phyloP scores from a whole-genome alignment of 2,888 invertebrate genomes.

The Nowickia ferox region DNA sequence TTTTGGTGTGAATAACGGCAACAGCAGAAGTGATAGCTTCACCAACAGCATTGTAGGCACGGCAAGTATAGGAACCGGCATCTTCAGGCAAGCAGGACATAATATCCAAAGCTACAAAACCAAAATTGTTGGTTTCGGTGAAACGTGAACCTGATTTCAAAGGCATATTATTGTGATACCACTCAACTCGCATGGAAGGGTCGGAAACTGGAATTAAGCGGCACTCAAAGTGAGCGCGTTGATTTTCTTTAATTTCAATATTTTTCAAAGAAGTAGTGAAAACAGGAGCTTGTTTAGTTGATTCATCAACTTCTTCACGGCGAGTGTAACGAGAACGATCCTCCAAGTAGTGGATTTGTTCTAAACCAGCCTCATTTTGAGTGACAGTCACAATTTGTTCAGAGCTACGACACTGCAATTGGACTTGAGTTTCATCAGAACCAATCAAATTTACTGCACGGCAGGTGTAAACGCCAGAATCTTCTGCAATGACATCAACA shows the following conservation, averaged over 20 bases:
- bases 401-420: constrained; percentile 88
- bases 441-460: constrained; percentile 96
- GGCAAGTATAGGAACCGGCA: constrained; percentile 96
- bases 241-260: constrained; percentile 96
- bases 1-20: constrained; percentile 91
- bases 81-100: constrained; percentile 98
- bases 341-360: constrained; percentile 95
- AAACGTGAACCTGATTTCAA: constrained; percentile 97
- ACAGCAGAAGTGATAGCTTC: constrained; percentile 96
- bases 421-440: constrained; percentile 92
- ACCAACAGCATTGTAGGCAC: constrained; percentile 95
- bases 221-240: constrained; percentile 97
- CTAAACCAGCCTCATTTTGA: constrained; percentile 93
- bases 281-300: constrained; percentile 94
- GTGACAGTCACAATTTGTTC: constrained; percentile 92
- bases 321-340: constrained; percentile 91
- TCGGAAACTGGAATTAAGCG: constrained; percentile 97
- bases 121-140: constrained; percentile 97
- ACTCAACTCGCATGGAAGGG: constrained; percentile 95
- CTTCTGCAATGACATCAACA: constrained; percentile 97
- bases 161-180: constrained; percentile 96
- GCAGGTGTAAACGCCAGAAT: constrained; percentile 96
- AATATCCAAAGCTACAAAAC: constrained; percentile 98
- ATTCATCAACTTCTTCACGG: constrained; percentile 90
- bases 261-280: constrained; percentile 96